Conservation (phyloP, 1,140 invertebrate genomes). For the Colletes latitarsis region DNA sequence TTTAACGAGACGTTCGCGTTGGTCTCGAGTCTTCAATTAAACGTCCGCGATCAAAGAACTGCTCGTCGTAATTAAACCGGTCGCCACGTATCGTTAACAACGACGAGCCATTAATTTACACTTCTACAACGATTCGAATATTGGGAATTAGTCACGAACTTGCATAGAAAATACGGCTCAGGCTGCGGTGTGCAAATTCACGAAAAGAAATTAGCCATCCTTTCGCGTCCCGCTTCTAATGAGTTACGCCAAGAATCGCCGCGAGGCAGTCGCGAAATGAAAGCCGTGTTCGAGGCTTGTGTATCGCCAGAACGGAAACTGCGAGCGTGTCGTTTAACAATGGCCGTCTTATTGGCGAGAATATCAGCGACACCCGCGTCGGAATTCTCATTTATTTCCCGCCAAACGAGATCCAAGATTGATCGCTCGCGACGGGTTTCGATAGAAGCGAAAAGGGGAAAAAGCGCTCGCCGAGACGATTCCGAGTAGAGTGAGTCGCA, state of each 20-base stretch:
- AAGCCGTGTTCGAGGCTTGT: not conserved
- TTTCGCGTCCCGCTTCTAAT: constrained; percentile 14
- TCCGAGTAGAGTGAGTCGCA: no score
- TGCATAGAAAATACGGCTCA: not conserved
- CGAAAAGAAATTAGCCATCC: constrained; percentile 8
- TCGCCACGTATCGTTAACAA: no score
- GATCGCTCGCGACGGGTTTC: no score
- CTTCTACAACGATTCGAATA: not conserved
- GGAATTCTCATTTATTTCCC: not conserved
- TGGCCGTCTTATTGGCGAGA: not conserved
- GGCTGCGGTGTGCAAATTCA: not conserved
- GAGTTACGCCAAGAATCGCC: constrained; percentile 21
- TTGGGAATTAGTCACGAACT: constrained; percentile 10
- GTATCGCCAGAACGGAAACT: not conserved
- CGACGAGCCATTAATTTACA: no score
- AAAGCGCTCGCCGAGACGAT: not conserved
- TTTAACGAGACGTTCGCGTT: no score
- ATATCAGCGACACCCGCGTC: not conserved
- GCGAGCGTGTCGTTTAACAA: not conserved
- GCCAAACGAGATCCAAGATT: no score
- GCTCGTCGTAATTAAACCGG: no score
- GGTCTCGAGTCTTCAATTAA: constrained; percentile 7
- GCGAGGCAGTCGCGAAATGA: not conserved
- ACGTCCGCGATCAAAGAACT: no score
- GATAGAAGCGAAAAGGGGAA: no score